phyloP scores from a whole-genome alignment of 1,140 invertebrate genomes.

The Lordiphosa stackelbergi region DNA sequence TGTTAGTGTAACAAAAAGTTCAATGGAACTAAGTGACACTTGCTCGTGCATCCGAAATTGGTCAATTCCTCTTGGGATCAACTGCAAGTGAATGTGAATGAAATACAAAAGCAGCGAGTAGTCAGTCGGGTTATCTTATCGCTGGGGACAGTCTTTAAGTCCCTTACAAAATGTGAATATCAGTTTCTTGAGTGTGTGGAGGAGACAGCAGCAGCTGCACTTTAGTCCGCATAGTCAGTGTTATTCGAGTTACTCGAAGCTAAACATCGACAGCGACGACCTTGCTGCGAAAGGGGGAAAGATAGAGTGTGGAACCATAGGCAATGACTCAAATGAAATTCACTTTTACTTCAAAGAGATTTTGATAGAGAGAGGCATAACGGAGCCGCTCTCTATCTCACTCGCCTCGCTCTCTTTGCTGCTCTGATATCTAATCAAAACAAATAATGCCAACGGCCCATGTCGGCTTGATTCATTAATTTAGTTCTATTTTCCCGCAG shows the following conservation, averaged over 20 bases:
- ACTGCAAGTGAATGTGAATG: constrained; percentile 9
- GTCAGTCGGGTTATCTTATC: constrained; percentile 31
- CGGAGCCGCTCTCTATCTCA: constrained; percentile 3
- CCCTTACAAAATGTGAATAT: neutral
- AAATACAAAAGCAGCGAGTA: neutral
- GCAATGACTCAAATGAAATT: constrained; percentile 60
- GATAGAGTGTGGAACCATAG: constrained; percentile 11
- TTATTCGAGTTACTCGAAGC: neutral
- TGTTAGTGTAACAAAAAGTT: constrained; percentile 32
- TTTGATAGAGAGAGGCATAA: neutral
- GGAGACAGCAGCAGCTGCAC: constrained; percentile 4
- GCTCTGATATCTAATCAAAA: constrained; percentile 66
- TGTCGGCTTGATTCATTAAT: constrained; percentile 61
- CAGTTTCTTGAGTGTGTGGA: neutral
- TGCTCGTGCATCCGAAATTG: constrained; percentile 36
- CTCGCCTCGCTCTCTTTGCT: constrained; percentile 5
- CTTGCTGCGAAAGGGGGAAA: constrained; percentile 26
- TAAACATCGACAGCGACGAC: constrained; percentile 25
- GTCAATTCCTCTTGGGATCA: neutral
- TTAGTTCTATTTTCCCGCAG: constrained; percentile 35
- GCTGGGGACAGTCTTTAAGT: neutral
- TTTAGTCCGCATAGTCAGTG: constrained; percentile 6
- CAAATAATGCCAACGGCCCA: constrained; percentile 54
- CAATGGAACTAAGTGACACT: constrained; percentile 66
- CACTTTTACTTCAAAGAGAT: constrained; percentile 44